Evolutionary conservation across 2,888 invertebrate species (phyloP), one percentile per base, ranked within the genome.

Genomic region (Meteorus colon): DNA sequence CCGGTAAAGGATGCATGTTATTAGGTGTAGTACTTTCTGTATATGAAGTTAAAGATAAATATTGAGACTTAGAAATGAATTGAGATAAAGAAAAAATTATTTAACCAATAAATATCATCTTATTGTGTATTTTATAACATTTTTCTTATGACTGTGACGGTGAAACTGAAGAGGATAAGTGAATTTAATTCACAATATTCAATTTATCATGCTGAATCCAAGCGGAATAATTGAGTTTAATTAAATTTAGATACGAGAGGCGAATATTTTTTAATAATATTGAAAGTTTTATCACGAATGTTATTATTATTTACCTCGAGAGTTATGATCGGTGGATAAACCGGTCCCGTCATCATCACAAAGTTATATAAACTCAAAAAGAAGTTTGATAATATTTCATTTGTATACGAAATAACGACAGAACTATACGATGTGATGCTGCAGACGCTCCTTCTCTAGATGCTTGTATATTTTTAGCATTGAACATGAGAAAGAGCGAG

Each of bases 311-410:
- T 55, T 84, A 84, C 85, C 85, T 84, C 81, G 73, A 87, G 84
- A 74, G 78, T 84, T 82, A 88, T 84, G 81, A 88, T 88, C 78
- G 87, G 85, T 73, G 86, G 86, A 79, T 83, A 84, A 65, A 78
- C 77, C 78, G 81, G 83, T 77, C 86, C 84, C 75, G 82, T 83
- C 83, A 82, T 86, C 86, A 87, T 87, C 82, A 77, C 83, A 19
- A 51, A 19, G 27, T 51, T 68, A 29, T 68, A 31, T 45, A 16
- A 68, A 68, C 12, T 41, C 31, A 31, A 55, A 55, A 55, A 19
- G 19, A n/a, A 14, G 66, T 66, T 16, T 55, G 19, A 55, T 55
- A 19, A 19, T 41, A 41, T 12, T n/a, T 19, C 27, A 37, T 29
- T 27, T 65, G 10, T 65, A 12, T 34, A 8, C 62, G 55, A 24